Percentiles rank a stretch among this genome's conserved stretches.
These are phyloP conservation scores for Allolobophora icterica DNA, from an alignment of 2,888 invertebrate species.

Conservation along the genomic window DNA sequence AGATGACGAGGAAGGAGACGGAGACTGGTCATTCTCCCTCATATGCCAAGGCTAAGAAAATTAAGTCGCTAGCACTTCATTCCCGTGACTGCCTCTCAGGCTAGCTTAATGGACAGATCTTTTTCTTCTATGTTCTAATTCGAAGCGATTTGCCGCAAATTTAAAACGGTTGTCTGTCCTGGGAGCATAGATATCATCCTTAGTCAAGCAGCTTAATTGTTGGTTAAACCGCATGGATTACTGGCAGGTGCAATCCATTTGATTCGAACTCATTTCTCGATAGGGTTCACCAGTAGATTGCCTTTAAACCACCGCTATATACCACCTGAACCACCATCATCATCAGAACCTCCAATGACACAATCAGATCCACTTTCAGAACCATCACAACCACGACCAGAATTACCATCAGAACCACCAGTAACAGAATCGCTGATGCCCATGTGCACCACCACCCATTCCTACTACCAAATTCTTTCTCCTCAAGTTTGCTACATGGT, in stretches of 20 bases:
- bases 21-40: too few relatives aligned
- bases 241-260: neutral
- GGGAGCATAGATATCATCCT: neutral
- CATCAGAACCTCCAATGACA: neutral
- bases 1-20: too few relatives aligned
- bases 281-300: neutral
- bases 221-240: neutral
- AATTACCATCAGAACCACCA: neutral
- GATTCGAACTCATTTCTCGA: neutral
- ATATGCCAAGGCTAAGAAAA: too few relatives aligned
- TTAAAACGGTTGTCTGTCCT: neutral
- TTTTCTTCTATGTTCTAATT: neutral
- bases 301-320: neutral
- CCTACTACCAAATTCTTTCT: neutral
- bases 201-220: neutral
- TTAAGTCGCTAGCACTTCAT: too few relatives aligned
- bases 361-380: neutral
- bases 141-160: neutral
- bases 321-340: too few relatives aligned
- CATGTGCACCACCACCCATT: neutral
- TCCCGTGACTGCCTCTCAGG: too few relatives aligned
- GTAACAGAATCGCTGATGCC: neutral
- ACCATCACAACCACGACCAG: neutral
- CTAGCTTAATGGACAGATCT: too few relatives aligned
- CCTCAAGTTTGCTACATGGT: too few relatives aligned